phyloP scores from a whole-genome alignment of 2,888 invertebrate species.

The Emesis furor region DNA sequence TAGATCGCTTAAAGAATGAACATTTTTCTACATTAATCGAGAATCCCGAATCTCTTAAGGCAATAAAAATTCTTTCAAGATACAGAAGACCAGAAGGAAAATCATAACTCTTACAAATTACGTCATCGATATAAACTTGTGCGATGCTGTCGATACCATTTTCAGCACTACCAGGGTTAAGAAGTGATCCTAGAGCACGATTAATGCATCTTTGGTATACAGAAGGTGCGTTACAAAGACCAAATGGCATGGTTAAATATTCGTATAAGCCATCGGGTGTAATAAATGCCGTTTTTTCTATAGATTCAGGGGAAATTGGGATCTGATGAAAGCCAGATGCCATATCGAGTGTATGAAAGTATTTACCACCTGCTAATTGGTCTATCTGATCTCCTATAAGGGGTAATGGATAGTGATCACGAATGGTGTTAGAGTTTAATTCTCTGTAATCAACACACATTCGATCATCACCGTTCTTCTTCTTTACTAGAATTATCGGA shows the following conservation, averaged over 20 bases:
- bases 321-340: slow-evolving; percentile 74
- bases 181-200: slow-evolving; percentile 43
- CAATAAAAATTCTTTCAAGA: slow-evolving; percentile 48
- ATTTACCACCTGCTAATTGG: slow-evolving; percentile 11
- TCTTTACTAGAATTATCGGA: slow-evolving; percentile 54
- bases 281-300: slow-evolving; percentile 73
- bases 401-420: slow-evolving; percentile 62
- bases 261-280: slow-evolving; percentile 64
- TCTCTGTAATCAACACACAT: slow-evolving; percentile 73
- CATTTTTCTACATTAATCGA: slow-evolving; percentile 70
- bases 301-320: slow-evolving; percentile 53
- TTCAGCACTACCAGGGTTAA: neutral
- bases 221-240: slow-evolving; percentile 65
- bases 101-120: slow-evolving; percentile 45
- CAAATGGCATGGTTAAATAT: slow-evolving; percentile 71
- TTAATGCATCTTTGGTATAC: slow-evolving; percentile 68
- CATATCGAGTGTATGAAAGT: slow-evolving; percentile 43
- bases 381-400: slow-evolving; percentile 32
- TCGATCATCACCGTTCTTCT: slow-evolving; percentile 73
- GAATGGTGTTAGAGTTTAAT: slow-evolving; percentile 63
- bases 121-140: slow-evolving; percentile 69
- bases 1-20: slow-evolving; percentile 60
- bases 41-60: slow-evolving; percentile 65
- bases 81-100: slow-evolving; percentile 56
- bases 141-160: slow-evolving; percentile 45